These are phyloP conservation scores for Eumeta japonica DNA, from an alignment of 1,140 invertebrate species.

Conservation along the genomic window DNA sequence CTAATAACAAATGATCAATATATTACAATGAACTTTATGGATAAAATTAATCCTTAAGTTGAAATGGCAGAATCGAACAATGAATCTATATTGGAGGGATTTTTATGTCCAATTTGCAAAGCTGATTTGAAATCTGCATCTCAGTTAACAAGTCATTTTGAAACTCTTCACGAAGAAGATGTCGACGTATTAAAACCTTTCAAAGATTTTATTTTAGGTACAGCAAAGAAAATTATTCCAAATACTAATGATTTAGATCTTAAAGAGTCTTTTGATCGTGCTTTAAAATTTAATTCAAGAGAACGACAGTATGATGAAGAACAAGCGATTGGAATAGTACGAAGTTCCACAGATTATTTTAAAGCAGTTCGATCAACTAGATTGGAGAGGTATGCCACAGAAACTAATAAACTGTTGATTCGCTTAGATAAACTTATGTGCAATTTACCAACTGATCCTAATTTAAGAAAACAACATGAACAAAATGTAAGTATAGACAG, in stretches of 20 bases:
- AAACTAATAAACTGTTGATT: conserved; percentile 95
- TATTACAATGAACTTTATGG: too few relatives aligned
- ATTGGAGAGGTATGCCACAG: conserved; percentile 85
- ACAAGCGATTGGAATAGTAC: conserved; percentile 66
- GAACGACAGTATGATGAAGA: conserved; percentile 53
- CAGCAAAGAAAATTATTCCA: conserved; percentile 85
- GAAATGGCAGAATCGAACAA: conserved; percentile 45
- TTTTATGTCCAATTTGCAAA: conserved; percentile 91
- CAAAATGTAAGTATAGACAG: conserved; percentile 53
- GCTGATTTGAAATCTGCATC: conserved; percentile 80
- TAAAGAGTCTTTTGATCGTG: conserved; percentile 56
- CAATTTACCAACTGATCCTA: conserved; percentile 77
- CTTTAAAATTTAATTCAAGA: conserved; percentile 46
- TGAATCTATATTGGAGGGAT: conserved; percentile 80
- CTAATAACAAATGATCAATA: too few relatives aligned
- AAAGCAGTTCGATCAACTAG: conserved; percentile 63
- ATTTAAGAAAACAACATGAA: conserved; percentile 80
- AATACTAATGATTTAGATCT: conserved; percentile 72
- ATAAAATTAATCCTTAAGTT: not conserved
- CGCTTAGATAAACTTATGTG: conserved; percentile 87
- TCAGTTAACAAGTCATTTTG: conserved; percentile 84
- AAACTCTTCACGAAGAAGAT: conserved; percentile 84
- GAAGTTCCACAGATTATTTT: conserved; percentile 76
- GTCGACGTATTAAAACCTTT: conserved; percentile 87
- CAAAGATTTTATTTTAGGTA: conserved; percentile 86